Percentiles rank a stretch among this genome's conserved stretches.
These are phyloP conservation scores for Melospiza georgiana DNA, from an alignment of 2,113 vertebrate genomes.

Conservation along the genomic window DNA sequence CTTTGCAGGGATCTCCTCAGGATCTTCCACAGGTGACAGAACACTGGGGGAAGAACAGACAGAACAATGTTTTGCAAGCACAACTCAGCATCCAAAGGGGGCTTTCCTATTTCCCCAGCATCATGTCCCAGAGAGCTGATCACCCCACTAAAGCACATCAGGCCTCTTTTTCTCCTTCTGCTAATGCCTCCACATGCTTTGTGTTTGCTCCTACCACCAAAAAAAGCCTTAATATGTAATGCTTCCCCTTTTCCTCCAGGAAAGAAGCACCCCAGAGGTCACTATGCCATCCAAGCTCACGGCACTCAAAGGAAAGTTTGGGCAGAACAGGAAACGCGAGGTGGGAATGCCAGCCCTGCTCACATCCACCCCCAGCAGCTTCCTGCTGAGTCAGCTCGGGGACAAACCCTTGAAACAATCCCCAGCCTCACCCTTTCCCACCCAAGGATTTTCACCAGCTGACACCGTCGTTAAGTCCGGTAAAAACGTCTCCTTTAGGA, in stretches of 20 bases:
- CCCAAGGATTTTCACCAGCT: rapidly evolving
- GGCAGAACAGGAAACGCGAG: neutral
- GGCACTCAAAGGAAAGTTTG: neutral
- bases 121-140: neutral
- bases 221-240: rapidly evolving
- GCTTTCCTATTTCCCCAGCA: neutral
- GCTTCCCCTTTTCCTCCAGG: neutral
- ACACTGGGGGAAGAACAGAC: slow-evolving; percentile 52
- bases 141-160: neutral
- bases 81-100: neutral
- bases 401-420: neutral
- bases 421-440: neutral
- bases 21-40: slow-evolving; percentile 13
- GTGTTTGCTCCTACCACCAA: rapidly evolving
- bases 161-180: no score
- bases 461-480: neutral
- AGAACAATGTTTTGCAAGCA: neutral
- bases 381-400: neutral
- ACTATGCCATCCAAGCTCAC: rapidly evolving
- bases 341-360: neutral
- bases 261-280: neutral
- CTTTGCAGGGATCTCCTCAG: slow-evolving; percentile 58
- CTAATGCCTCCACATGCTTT: rapidly evolving
- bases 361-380: neutral
- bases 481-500: neutral